A percentile compares a stretch with the other conserved stretches of the same genome.
Conservation (phyloP, 1,140 invertebrate genomes). For the Caenorhabditis inopinata region DNA sequence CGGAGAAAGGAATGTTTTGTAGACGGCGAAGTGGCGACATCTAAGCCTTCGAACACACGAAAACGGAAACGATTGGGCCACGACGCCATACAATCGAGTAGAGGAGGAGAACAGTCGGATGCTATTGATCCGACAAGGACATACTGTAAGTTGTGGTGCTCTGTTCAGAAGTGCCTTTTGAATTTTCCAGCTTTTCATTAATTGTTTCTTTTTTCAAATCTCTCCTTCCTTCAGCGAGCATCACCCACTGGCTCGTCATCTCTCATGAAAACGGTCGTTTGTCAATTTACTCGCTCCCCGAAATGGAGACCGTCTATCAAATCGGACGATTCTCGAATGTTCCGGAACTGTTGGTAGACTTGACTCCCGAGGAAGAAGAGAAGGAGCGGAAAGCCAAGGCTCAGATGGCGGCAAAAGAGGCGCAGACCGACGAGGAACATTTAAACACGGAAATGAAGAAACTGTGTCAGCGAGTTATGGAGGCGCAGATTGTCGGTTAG, state of each 20-base stretch:
- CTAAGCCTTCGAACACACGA: not conserved
- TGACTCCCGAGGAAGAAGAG: conserved; percentile 50
- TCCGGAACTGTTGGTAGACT: conserved; percentile 12
- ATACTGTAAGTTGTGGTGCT: not conserved
- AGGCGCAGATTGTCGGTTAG: conserved; percentile 43
- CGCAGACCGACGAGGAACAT: conserved; percentile 31
- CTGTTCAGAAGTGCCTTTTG: no score
- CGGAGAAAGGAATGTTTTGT: not conserved
- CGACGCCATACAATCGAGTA: not conserved
- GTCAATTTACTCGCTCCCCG: conserved; percentile 55
- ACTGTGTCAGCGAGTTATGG: conserved; percentile 51
- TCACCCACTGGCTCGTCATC: conserved; percentile 56
- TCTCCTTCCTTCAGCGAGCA: conserved; percentile 24
- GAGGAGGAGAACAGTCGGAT: conserved; percentile 48
- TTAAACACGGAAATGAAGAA: conserved; percentile 4
- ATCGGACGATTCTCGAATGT: conserved; percentile 23
- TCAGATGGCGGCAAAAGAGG: conserved; percentile 20
- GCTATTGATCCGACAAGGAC: conserved; percentile 37
- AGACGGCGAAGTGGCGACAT: conserved; percentile 29
- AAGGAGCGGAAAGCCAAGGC: conserved; percentile 39
- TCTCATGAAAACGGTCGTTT: conserved; percentile 60
- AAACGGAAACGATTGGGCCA: conserved; percentile 29
- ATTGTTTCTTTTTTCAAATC: no score
- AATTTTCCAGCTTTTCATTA: no score
- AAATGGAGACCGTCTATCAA: conserved; percentile 56